A percentile compares a stretch with the other conserved stretches of the same genome.
Evolutionary conservation across 2,797 vertebrate genomes (phyloP).

Genomic region (Eulemur mongoz): DNA sequence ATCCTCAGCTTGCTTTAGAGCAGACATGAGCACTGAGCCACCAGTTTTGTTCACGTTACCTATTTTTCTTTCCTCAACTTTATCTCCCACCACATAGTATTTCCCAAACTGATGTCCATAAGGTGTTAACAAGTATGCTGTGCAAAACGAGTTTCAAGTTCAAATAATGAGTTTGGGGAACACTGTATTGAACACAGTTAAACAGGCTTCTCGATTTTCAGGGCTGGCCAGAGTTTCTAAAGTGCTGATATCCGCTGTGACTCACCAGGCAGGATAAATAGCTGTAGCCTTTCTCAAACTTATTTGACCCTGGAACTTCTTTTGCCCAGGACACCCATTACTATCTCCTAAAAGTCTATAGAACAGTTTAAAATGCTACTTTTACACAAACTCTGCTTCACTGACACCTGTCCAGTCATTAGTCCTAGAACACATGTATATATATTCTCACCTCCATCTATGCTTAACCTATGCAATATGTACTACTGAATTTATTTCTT

Average conservation of each 20-base stretch:
- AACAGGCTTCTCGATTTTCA: not conserved
- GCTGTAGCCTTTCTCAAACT: not conserved
- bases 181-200: not conserved
- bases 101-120: not conserved
- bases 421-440: not conserved
- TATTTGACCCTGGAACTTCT: not conserved
- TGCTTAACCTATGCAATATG: not conserved
- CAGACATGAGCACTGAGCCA: not conserved
- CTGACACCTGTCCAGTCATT: not conserved
- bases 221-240: not conserved
- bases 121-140: not conserved
- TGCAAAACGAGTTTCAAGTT: not conserved
- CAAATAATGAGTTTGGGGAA: not conserved
- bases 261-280: not conserved
- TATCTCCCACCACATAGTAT: not conserved
- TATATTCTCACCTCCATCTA: not conserved
- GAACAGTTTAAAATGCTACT: not conserved
- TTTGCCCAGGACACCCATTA: not conserved
- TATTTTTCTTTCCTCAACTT: conserved; percentile 2
- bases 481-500: not conserved
- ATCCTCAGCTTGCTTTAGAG: not conserved
- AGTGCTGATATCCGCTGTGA: not conserved
- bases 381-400: not conserved
- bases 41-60: not conserved
- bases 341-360: not conserved